Evolutionary conservation across 2,888 invertebrate genomes (phyloP), one percentile per base, ranked within the genome.

Genomic region (Isoperla grammatica): DNA sequence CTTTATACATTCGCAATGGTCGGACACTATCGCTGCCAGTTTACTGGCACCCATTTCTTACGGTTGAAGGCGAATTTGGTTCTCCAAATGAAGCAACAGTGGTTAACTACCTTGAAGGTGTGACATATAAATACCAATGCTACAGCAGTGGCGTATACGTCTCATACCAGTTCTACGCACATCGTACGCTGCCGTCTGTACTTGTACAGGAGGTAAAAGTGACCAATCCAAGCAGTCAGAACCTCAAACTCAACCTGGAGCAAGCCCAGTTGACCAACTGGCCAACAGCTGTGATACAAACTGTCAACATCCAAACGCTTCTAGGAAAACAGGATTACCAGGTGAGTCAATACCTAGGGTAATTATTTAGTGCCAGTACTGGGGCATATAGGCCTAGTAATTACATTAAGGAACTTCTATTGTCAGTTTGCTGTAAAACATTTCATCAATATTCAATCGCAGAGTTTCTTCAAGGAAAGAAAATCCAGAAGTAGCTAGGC

Each of bases 151-250:
- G 82, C 15, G 77, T 84, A 67, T 81, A 83, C 67, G 78, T 83
- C 3, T 79, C 82, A 1, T 84, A 84, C 68, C 80, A 84, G 64
- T 85, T 86, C 73, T 92, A 88, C 71, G 89, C 91, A 6, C 92
- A 92, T 72, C 81, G 92, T 67, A 83, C 84, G 6, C 80, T 88
- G 59, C 90, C 92, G 2, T 83, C 86, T 35, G 75, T 93, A 57
- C 81, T 93, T 67, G 85, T 92, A 37, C 93, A 94, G 74, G 88
- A 90, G 71, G 81, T 93, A 58, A 81, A 82, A 70, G 77, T 93
- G 1, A 82, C 82, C 29, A 92, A 93, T 72, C 89, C 89, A 1
- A 80, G 85, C 12, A 80, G 78, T 67, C 73, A 76, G 46, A 74
- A 79, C 9, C 80, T 85, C 61, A 80, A 78, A 37, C 73, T 90